Evolutionary conservation across 2,797 vertebrate species (phyloP).

Genomic region (Varecia variegata): DNA sequence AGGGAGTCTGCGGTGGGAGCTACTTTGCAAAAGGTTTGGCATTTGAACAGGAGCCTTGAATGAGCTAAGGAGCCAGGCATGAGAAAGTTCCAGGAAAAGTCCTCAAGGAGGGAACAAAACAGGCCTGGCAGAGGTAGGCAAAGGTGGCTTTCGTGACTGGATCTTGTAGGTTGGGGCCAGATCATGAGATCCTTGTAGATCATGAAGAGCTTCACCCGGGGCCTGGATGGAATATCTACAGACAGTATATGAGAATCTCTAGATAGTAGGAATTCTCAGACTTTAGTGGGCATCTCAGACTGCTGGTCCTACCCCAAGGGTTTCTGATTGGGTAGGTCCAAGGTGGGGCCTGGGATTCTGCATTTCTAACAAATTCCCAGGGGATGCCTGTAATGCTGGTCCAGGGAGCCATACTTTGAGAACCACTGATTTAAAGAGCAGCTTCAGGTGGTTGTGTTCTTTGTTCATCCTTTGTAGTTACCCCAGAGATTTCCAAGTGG

Average conservation of each 20-base stretch:
- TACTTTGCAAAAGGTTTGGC: conserved; percentile 11
- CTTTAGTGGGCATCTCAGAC: not conserved
- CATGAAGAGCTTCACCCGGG: not conserved
- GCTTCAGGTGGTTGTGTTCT: not conserved
- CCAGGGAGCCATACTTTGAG: not conserved
- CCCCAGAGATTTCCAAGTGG: not conserved
- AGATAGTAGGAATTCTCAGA: not conserved
- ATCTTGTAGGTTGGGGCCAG: not conserved
- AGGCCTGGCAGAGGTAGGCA: not conserved
- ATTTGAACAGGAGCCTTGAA: not conserved
- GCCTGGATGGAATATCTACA: not conserved
- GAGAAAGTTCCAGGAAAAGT: not conserved
- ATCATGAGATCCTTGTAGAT: not conserved
- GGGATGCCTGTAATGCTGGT: not conserved
- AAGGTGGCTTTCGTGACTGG: not conserved
- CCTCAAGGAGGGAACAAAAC: not conserved
- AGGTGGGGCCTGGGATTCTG: not conserved
- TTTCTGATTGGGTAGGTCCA: not conserved
- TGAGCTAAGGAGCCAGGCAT: not conserved
- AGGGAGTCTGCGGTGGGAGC: not conserved
- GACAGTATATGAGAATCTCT: no score
- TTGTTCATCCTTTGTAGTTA: not conserved
- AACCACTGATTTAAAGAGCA: not conserved
- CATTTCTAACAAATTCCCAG: not conserved
- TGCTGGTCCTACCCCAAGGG: not conserved